Evolutionary conservation across 1,140 invertebrate species (phyloP).

Genomic region (Drusus annulatus): DNA sequence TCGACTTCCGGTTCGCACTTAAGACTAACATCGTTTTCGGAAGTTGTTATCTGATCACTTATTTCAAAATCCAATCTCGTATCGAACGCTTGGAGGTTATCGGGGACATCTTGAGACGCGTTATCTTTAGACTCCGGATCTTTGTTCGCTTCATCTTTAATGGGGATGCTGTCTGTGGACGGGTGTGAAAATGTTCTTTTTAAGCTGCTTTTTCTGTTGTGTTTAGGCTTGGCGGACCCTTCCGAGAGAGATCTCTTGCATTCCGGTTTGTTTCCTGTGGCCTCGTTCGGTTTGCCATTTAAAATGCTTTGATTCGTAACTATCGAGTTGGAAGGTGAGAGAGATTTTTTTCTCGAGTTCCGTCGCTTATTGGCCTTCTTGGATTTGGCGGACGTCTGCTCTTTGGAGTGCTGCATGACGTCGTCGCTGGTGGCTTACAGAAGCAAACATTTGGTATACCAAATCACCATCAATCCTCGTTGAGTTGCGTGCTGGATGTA

Average conservation of each 20-base stretch:
- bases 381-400: constrained; percentile 61
- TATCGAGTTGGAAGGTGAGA: constrained; percentile 70
- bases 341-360: constrained; percentile 70
- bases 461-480: not conserved
- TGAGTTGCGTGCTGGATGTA: not conserved
- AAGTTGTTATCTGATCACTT: constrained; percentile 59
- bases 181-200: constrained; percentile 69
- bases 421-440: not conserved
- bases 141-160: constrained; percentile 54
- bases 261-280: constrained; percentile 63
- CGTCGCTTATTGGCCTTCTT: constrained; percentile 68
- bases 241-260: constrained; percentile 69
- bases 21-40: constrained; percentile 55
- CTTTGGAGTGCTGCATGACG: constrained; percentile 42
- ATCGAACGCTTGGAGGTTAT: constrained; percentile 15
- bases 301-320: constrained; percentile 60
- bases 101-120: not conserved
- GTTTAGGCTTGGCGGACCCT: constrained; percentile 68
- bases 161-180: constrained; percentile 51
- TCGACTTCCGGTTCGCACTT: constrained; percentile 42
- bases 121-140: constrained; percentile 2
- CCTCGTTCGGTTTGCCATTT: constrained; percentile 54
- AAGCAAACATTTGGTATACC: not conserved
- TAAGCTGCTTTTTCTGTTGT: constrained; percentile 68
- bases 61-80: constrained; percentile 61